Conservation (phyloP, 2,797 vertebrate genomes). For the Enoplosus armatus region DNA sequence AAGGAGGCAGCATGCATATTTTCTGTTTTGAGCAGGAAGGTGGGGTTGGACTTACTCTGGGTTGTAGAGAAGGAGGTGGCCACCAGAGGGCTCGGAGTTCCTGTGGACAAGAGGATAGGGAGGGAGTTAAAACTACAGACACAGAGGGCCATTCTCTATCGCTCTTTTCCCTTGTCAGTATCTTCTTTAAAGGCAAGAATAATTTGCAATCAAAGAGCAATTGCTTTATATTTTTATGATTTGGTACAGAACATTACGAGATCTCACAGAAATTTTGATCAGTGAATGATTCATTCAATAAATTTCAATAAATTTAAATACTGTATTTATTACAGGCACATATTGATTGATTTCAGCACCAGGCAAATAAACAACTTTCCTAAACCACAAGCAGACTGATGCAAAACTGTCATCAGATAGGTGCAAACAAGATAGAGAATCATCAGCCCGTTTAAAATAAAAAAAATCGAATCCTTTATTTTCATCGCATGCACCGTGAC, state of each 20-base stretch:
- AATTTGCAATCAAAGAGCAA: neutral
- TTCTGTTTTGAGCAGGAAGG: conserved; percentile 53
- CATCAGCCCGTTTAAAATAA: neutral
- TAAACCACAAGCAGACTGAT: neutral
- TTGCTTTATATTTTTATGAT: neutral
- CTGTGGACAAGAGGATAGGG: conserved; percentile 82
- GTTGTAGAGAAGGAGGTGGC: conserved; percentile 89
- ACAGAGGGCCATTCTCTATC: conserved; percentile 4
- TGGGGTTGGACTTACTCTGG: conserved; percentile 88
- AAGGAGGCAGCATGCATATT: conserved; percentile 38
- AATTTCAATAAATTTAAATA: conserved; percentile 5
- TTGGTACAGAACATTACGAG: neutral
- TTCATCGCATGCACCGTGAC: neutral
- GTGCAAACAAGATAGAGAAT: neutral
- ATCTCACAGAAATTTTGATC: neutral
- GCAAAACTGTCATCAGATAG: neutral
- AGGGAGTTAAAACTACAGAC: conserved; percentile 40
- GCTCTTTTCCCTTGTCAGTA: conserved; percentile 15
- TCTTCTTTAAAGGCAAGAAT: neutral
- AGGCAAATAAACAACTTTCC: neutral
- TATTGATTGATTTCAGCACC: neutral
- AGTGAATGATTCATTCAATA: too few relatives aligned
- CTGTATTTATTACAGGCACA: neutral
- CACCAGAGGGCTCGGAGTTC: conserved; percentile 92
- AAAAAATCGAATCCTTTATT: too few relatives aligned